Base-by-base conservation (phyloP, 2,888 invertebrate genomes). In the Trichacis sp. region DNA sequence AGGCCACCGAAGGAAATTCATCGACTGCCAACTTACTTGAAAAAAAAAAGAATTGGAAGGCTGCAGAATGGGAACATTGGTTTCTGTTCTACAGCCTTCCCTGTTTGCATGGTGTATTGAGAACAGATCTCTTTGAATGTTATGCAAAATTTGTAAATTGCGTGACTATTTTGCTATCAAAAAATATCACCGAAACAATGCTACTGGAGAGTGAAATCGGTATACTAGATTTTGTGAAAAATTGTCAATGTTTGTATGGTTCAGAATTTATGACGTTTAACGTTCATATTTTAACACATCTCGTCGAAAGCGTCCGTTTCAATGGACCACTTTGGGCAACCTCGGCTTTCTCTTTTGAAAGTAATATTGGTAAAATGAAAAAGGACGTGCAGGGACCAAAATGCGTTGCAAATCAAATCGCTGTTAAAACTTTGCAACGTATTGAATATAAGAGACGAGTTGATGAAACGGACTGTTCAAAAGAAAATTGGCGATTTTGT, bases 31-130 rank as follows among this genome's bases (percentile, higher is more conserved):
- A 45, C 51, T 47, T 2, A 2, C 2, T 11, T 33, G 33, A 33
- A 3, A 9, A 11, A 33, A 12, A 43, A 30, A 45, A 43, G 15
- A 48, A 17, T 8, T 64, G 56, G 48, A 69, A 64, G 38, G 68
- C 68, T 14, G 30, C 59, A 1, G 66, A 71, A n/a, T n/a, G n/a
- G n/a, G n/a, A n/a, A n/a, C n/a, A n/a, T n/a, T n/a, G n/a, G n/a
- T n/a, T n/a, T n/a, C 1, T 69, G 14, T 54, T 42, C 45, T 65
- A 62, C 14, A 68, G 65, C 20, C 33, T 69, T 9, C 69, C 64
- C 1, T 67, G 67, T 40, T 65, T 54, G 8, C 15, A 15, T n/a
- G 55, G 51, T 3, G 50, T 61, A 43, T 36, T 70, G 1, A 17
- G 43, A 8, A 2, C 29, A 6, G 29, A 55, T 11, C 52, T 33